phyloP scores from a whole-genome alignment of 2,797 vertebrate species.

The Novumbra hubbsi region DNA sequence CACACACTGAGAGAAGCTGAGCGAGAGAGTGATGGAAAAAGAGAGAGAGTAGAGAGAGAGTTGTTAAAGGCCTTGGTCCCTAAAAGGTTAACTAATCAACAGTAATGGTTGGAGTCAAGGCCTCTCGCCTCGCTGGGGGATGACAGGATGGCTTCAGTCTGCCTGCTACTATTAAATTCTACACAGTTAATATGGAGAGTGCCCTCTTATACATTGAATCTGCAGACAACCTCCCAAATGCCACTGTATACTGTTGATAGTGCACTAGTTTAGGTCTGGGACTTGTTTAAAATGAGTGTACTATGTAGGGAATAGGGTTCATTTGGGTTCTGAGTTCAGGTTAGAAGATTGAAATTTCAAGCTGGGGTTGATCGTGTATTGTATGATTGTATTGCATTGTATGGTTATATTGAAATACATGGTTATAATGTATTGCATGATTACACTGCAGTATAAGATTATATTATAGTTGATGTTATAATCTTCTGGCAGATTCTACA shows the following conservation, averaged over 20 bases:
- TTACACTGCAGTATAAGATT: too few relatives aligned
- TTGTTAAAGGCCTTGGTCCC: constrained; percentile 57
- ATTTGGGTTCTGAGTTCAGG: too few relatives aligned
- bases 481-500: too few relatives aligned
- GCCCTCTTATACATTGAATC: constrained; percentile 10
- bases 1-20: too few relatives aligned
- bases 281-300: background rate
- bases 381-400: too few relatives aligned
- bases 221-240: background rate
- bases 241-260: too few relatives aligned
- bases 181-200: constrained; percentile 13
- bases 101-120: constrained; percentile 58
- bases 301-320: background rate
- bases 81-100: constrained; percentile 72
- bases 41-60: constrained; percentile 19
- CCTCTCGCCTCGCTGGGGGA: constrained; percentile 5
- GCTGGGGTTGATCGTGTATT: background rate
- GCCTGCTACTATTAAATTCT: constrained; percentile 1
- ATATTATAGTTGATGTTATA: too few relatives aligned
- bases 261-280: too few relatives aligned
- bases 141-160: background rate
- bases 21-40: too few relatives aligned
- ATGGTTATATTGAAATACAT: too few relatives aligned
- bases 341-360: background rate
- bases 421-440: too few relatives aligned